Base-by-base conservation (phyloP, 2,888 invertebrate species). In the Tachina grossa region DNA sequence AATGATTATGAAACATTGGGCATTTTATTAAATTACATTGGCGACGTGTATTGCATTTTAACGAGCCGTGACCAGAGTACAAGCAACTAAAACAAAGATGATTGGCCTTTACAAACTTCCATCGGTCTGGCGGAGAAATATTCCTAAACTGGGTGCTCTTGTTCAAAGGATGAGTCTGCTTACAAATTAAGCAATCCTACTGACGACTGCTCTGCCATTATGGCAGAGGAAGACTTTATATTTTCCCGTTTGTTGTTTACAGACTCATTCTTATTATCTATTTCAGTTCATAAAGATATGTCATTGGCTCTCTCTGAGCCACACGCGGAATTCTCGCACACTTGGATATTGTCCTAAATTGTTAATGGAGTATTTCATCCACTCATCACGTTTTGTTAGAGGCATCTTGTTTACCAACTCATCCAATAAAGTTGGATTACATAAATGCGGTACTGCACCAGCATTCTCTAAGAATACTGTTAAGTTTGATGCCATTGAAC, bases 391-490 rank as follows among this genome's bases (percentile, higher is more conserved):
- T 65, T 71, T 83, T 13, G 31, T 55, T 43, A 82, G 51, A 2
- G 76, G 75, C 43, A 82, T 43, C 14, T 81, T 81, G 19, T 51
- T 71, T 13, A 83, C 43, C 10, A 71, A 31, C 14, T 76, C 77
- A 45, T 83, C 83, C 9, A 84, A 43, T 9, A 84, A 59, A 16
- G 66, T 80, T 1, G 76, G 84, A 61, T 84, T 80, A 16, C n/a
- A 69, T 41, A 84, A 45, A 72, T 84, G 80, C 2, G 84, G 53
- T 11, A 31, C 51, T 16, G 80, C 80, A 1, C 66, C 69, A 10
- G 83, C 83, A 53, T 74, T 83, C 76, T 76, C 79, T 19, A 85
- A 57, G 22, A 83, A 86, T 10, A 69, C 80, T 13, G 85, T 66
- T 10, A 79, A 43, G 45, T 85, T 85, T 41, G 65, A 49, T 13